A percentile compares a stretch with the other conserved stretches of the same genome.
These are phyloP conservation scores for Sterna hirundo DNA, from an alignment of 2,113 vertebrate genomes.

Conservation along the genomic window DNA sequence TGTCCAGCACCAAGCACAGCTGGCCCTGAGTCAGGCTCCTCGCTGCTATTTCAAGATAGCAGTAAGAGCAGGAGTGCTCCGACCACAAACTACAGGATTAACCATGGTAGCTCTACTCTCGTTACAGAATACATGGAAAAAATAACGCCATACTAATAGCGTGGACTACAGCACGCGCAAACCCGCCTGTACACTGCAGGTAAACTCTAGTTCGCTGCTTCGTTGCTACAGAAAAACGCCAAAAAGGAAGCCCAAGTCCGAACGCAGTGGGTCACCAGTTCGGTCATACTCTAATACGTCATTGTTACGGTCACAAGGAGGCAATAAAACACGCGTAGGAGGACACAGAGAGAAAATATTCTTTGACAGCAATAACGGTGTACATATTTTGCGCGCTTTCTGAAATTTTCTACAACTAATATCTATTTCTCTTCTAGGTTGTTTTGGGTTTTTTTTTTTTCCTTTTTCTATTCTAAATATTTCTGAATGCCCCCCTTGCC, in stretches of 20 bases:
- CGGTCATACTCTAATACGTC: neutral
- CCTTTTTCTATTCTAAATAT: neutral
- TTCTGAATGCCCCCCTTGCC: neutral
- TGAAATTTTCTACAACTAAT: neutral
- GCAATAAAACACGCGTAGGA: neutral
- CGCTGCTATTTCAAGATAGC: neutral
- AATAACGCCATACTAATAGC: neutral
- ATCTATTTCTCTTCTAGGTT: neutral
- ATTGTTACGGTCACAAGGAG: neutral
- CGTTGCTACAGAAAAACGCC: neutral
- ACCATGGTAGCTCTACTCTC: neutral
- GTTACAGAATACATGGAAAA: neutral
- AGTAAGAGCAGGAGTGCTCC: neutral
- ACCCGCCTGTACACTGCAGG: neutral
- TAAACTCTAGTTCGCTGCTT: neutral
- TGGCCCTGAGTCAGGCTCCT: neutral
- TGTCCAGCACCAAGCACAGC: neutral
- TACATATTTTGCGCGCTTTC: neutral
- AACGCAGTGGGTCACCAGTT: neutral
- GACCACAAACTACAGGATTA: neutral
- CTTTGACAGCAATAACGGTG: neutral
- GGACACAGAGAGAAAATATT: neutral
- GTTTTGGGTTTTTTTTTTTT: neutral
- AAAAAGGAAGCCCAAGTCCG: neutral
- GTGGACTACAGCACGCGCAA: neutral